Evolutionary conservation across 2,113 vertebrate species (phyloP).

Genomic region (Gobius niger): DNA sequence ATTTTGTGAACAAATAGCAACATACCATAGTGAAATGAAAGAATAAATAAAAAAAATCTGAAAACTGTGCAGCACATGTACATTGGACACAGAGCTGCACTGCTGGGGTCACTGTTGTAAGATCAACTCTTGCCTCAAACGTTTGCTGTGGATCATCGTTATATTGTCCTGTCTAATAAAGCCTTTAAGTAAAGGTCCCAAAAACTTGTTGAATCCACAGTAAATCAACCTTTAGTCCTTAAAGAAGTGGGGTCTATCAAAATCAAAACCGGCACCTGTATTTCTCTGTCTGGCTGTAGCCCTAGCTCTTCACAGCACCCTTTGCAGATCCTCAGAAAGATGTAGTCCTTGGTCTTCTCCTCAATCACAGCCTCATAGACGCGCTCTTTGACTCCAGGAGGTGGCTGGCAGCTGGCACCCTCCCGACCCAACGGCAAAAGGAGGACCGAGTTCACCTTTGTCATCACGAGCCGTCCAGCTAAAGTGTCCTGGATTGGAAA

Average conservation of each 20-base stretch:
- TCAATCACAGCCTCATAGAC: slow-evolving; percentile 97
- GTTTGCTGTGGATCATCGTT: too few relatives aligned
- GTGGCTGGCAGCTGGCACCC: slow-evolving; percentile 75
- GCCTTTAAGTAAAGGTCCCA: too few relatives aligned
- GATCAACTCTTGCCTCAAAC: too few relatives aligned
- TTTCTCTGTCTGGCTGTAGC: slow-evolving; percentile 88
- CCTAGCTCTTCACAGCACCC: slow-evolving; percentile 93
- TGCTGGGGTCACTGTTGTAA: too few relatives aligned
- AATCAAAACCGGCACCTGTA: slow-evolving; percentile 82
- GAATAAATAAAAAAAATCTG: too few relatives aligned
- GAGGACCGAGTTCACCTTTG: slow-evolving; percentile 97
- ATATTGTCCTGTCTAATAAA: too few relatives aligned
- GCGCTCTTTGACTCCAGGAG: slow-evolving; percentile 93
- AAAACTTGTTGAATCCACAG: too few relatives aligned
- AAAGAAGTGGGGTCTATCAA: background rate
- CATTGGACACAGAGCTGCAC: too few relatives aligned
- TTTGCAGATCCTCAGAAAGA: slow-evolving; percentile 96
- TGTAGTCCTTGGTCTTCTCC: slow-evolving; percentile 99
- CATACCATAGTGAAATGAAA: too few relatives aligned
- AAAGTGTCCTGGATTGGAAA: slow-evolving; percentile 82
- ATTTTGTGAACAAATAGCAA: too few relatives aligned
- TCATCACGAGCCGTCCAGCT: slow-evolving; percentile 97
- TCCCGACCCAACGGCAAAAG: slow-evolving; percentile 90
- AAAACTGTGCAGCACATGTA: too few relatives aligned
- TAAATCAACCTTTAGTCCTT: background rate